These are phyloP conservation scores for Colostygia pectinataria DNA, from an alignment of 2,888 invertebrate genomes.

Conservation along the genomic window DNA sequence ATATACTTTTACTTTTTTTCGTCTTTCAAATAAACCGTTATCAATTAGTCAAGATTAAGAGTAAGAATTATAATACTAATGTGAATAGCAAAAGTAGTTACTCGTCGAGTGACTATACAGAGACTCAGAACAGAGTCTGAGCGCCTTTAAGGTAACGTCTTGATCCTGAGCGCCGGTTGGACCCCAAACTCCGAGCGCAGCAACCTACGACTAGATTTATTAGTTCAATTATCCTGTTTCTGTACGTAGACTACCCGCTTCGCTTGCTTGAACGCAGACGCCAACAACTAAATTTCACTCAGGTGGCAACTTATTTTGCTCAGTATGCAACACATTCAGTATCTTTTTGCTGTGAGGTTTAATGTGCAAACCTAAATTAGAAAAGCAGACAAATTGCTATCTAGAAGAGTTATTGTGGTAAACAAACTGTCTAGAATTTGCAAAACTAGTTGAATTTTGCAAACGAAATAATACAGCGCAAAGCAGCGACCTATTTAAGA, in stretches of 20 bases:
- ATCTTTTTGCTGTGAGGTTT: constrained; percentile 44
- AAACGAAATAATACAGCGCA: no score
- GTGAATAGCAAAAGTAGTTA: no score
- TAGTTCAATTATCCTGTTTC: constrained; percentile 78
- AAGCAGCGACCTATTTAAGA: no score
- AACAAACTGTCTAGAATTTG: background rate
- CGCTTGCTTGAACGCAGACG: constrained; percentile 71
- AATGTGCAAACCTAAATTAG: constrained; percentile 43
- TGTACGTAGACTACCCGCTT: constrained; percentile 54
- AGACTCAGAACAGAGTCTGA: background rate
- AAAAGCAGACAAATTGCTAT: constrained; percentile 29
- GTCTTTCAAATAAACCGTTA: no score
- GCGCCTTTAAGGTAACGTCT: constrained; percentile 41
- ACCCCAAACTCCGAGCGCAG: constrained; percentile 52
- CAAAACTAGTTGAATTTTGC: no score
- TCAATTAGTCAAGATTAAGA: no score
- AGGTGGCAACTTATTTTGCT: constrained; percentile 58
- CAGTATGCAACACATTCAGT: constrained; percentile 47
- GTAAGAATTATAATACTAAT: no score
- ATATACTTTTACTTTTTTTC: no score
- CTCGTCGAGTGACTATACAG: background rate
- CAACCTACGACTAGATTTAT: constrained; percentile 74
- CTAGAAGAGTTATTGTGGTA: constrained; percentile 14
- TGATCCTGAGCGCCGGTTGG: constrained; percentile 57
- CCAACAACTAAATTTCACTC: constrained; percentile 73